Evolutionary conservation across 2,888 invertebrate species (phyloP).

Genomic region (Byasa hedistus): DNA sequence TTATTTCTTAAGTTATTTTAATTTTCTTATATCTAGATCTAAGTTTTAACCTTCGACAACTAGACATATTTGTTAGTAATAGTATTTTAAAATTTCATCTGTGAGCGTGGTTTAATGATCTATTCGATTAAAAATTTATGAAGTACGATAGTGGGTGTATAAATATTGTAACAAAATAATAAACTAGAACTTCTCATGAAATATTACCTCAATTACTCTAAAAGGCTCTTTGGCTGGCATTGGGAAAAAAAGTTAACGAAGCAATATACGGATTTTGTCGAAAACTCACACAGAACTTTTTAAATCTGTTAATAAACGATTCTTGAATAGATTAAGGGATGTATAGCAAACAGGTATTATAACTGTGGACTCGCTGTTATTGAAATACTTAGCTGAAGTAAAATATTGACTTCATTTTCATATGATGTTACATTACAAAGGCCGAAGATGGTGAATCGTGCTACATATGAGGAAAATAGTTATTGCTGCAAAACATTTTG

Average conservation of each 20-base stretch:
- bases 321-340: background rate
- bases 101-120: background rate
- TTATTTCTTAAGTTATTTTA: too few relatives aligned
- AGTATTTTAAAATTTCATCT: too few relatives aligned
- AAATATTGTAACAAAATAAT: background rate
- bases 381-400: background rate
- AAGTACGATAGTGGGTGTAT: background rate
- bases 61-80: too few relatives aligned
- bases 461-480: too few relatives aligned
- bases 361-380: background rate
- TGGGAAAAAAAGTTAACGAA: constrained; percentile 8
- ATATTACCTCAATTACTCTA: constrained; percentile 10
- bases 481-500: too few relatives aligned
- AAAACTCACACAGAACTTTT: background rate
- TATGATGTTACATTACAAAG: too few relatives aligned
- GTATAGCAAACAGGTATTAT: background rate
- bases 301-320: background rate
- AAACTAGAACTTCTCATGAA: background rate
- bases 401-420: background rate
- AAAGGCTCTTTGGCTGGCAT: constrained; percentile 6
- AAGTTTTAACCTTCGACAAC: too few relatives aligned
- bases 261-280: background rate
- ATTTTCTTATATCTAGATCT: too few relatives aligned
- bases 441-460: too few relatives aligned
- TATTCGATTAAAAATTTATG: background rate